Base-by-base conservation (phyloP, 2,888 invertebrate genomes). In the Aphrophora alni region DNA sequence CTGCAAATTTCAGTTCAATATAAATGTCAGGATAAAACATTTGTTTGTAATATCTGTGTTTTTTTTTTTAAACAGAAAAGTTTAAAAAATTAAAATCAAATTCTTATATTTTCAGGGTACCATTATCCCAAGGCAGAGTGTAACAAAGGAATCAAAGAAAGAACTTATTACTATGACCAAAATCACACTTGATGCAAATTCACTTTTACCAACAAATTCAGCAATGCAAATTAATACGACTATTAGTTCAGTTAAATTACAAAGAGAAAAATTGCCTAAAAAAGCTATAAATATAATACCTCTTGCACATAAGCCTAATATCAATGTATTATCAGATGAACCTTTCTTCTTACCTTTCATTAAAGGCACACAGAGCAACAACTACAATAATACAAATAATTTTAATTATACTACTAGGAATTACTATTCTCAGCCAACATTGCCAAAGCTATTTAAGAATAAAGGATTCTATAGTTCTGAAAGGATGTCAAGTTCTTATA, bases 91-190 rank as follows among this genome's bases (percentile, higher is more conserved):
- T n/a, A n/a, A n/a, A n/a, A n/a, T n/a, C n/a, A n/a, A n/a, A n/a
- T n/a, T 59, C 59, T 59, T 59, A 59, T 21, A 21, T 59, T 59
- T 59, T 7, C 59, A 59, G 59, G 10, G 12, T 7, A n/a, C 59
- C 5, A 59, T 21, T 2, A 59, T 78, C 2, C 14, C 59, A 21
- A 69, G 77, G 73, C 80, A 76, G 75, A 75, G 76, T 26, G 80
- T 79, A 44, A 78, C 79, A 82, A 76, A 77, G 38, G 75, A 78
- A 14, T 44, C 14, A 21, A 59, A 59, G 21, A 59, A 59, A 59
- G 21, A 59, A 59, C 59, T 59, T 21, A 10, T 59, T 21, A 59
- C 21, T 59, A 59, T 59, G 59, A n/a, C 59, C 2, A 59, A 59
- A 59, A n/a, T 59, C 10, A 59, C 59, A 5, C 59, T 59, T 21